Percentiles rank a stretch among this genome's conserved stretches.
Evolutionary conservation across 2,888 invertebrate species (phyloP).

Genomic region (Drosophila mulleri): DNA sequence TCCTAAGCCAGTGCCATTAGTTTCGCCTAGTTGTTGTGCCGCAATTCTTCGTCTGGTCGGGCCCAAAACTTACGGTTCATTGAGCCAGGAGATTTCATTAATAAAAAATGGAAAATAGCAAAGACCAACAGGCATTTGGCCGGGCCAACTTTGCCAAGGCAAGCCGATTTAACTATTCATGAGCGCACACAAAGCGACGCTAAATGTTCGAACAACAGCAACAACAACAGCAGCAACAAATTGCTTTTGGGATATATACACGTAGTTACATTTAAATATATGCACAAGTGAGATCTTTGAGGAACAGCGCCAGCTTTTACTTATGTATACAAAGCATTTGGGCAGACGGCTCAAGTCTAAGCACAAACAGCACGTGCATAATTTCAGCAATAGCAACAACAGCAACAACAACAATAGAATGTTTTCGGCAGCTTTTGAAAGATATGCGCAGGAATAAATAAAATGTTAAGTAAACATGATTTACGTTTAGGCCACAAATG

Average conservation of each 20-base stretch:
- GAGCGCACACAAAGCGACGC: constrained; percentile 58
- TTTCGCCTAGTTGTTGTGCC: constrained; percentile 30
- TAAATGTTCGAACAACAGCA: constrained; percentile 44
- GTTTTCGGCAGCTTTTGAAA: constrained; percentile 15
- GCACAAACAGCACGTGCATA: constrained; percentile 42
- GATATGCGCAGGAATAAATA: constrained; percentile 11
- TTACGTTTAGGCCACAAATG: constrained; percentile 14
- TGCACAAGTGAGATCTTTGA: constrained; percentile 55
- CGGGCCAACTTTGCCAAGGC: constrained; percentile 33
- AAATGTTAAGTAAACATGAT: constrained; percentile 26
- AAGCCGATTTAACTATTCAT: constrained; percentile 78
- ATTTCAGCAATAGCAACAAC: constrained; percentile 13
- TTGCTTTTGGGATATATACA: constrained; percentile 21
- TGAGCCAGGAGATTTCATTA: constrained; percentile 80
- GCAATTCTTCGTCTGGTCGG: constrained; percentile 30
- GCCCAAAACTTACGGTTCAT: constrained; percentile 75
- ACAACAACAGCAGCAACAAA: constrained; percentile 15
- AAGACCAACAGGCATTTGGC: constrained; percentile 16
- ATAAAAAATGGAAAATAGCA: constrained; percentile 77
- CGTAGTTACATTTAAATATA: constrained; percentile 58
- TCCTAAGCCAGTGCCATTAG: constrained; percentile 65
- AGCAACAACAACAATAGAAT: constrained; percentile 19
- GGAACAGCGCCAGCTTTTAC: constrained; percentile 46
- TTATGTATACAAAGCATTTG: constrained; percentile 39
- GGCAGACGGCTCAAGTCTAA: constrained; percentile 24